These are phyloP conservation scores for Lophotis ruficrista DNA, from an alignment of 2,113 vertebrate genomes.

Conservation along the genomic window DNA sequence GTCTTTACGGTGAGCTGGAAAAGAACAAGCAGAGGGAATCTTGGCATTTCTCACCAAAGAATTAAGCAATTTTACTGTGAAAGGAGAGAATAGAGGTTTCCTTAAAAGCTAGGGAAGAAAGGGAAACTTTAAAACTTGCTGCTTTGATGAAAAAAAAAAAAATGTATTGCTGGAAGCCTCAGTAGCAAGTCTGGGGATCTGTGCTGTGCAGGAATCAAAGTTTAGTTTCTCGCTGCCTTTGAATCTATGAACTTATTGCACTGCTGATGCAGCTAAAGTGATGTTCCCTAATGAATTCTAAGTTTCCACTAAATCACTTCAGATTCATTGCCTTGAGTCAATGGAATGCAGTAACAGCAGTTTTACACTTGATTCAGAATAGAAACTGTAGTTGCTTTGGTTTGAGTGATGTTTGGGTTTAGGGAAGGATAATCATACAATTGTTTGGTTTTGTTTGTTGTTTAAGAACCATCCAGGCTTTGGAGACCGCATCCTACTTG, in stretches of 20 bases:
- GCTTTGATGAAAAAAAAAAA: neutral
- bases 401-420: neutral
- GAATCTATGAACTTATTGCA: neutral
- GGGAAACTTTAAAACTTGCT: neutral
- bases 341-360: neutral
- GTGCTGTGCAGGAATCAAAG: neutral
- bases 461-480: constrained; percentile 88
- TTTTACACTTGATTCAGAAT: neutral
- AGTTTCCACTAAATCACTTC: neutral
- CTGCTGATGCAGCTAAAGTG: neutral
- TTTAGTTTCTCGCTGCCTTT: neutral
- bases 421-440: neutral
- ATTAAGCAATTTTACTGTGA: neutral
- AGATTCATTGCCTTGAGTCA: neutral
- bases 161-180: neutral
- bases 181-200: neutral
- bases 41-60: neutral
- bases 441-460: constrained; percentile 13
- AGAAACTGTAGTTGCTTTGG: neutral
- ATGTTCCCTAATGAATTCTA: neutral
- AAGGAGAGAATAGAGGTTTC: neutral
- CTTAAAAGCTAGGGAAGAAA: neutral
- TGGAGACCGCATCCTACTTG: constrained; percentile 90
- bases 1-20: neutral
- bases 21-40: neutral